Base-by-base conservation (phyloP, 1,140 invertebrate species). In the Pteromalus puparum region DNA sequence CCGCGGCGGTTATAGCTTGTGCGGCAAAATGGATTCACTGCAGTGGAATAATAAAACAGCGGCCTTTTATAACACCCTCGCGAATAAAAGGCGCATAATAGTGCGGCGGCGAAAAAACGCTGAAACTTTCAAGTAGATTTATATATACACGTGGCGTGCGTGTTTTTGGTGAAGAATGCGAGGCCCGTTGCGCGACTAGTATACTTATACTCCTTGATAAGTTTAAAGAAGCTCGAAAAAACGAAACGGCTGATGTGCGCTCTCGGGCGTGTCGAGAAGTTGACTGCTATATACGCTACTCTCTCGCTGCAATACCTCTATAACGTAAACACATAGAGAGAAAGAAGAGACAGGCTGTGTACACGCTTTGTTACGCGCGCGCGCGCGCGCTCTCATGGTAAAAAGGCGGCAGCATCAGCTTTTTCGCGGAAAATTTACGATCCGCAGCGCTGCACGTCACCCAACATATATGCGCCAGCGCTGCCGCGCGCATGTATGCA, bases 351-450 rank as follows among this genome's bases (percentile, higher is more conserved):
- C 38, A 42, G 38, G 38, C 38, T 42, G 76, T 12, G 76, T 3
- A 13, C 28, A 10, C 18, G 79, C 79, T 81, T 72, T 80, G 61
- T 80, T 80, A 38, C 77, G 53, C 34, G 38, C n/a, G 15, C n/a
- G n/a, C n/a, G n/a, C n/a, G n/a, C n/a, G n/a, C n/a, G n/a, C n/a
- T n/a, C n/a, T n/a, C n/a, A n/a, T 21, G 68, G 1, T 5, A 53
- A 53, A 34, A 72, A 70, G 42, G 34, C 10, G 12, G 53, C 6
- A 61, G 53, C 53, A 21, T 18, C 53, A 61, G 38, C 42, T 81
- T 82, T 61, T 74, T 82, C 46, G 61, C 70, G 80, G 70, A 53
- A 82, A 82, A 82, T 82, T 82, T 82, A 82, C 80, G 80, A 82
- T 74, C 80, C 70, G 12, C 12, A 4, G 38, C 10, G 34, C 48